Base-by-base conservation (phyloP, 2,888 invertebrate species). In the Cetonia aurata region DNA sequence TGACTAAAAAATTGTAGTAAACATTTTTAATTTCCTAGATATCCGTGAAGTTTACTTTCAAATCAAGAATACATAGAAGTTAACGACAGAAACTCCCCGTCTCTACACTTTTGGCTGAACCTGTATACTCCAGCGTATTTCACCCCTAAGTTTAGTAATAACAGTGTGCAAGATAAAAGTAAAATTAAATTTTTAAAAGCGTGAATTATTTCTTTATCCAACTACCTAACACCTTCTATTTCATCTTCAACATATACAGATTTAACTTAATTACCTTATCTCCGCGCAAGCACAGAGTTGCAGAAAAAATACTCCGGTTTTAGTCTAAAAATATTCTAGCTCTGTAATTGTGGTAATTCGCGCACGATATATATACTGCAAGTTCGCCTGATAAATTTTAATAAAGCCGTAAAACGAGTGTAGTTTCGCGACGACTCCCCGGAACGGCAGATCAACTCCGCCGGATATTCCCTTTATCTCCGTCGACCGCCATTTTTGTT, bases 361-460 rank as follows among this genome's bases (percentile, higher is more conserved):
- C 33, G 48, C 48, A 31, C 48, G 25, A 33, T 25, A 33, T 48
- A 46, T 13, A 15, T 46, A 25, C 25, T 48, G 15, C 48, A 60
- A 48, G 31, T 62, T 50, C 15, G n/a, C 48, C 48, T 48, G 62
- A 62, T 62, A 62, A 62, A 62, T 62, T 62, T 50, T 33, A 62
- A 62, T 50, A 62, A 62, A 62, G 62, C 48, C n/a, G 48, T 62
- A 48, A 62, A 62, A 33, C 48, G 48, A 33, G 31, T 48, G 48
- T 62, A 50, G 48, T 62, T 50, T 48, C 42, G 15, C 62, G 48
- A 62, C 48, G 46, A 48, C 25, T 25, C 48, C n/a, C 17, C 19
- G 59, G 25, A 25, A 25, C 31, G 1, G 53, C 25, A 50, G 15
- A n/a, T 13, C 62, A 48, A 13, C 33, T 33, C 8, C 57, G 15